Conservation (phyloP, 2,113 vertebrate species). For the Paradoxurus hermaphroditus region DNA sequence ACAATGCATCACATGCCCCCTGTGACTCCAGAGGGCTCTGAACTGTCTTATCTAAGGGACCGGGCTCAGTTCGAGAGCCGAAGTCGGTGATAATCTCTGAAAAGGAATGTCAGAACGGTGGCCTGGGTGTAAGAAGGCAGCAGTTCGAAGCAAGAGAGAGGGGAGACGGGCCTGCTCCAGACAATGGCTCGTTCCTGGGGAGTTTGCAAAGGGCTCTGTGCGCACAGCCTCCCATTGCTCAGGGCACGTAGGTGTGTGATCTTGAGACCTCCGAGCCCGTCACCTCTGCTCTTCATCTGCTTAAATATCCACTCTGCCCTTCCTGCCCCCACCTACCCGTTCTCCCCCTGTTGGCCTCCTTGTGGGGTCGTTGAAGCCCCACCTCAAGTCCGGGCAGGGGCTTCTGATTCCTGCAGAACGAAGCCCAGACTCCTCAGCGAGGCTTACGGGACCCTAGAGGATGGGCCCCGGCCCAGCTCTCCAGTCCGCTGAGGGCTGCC, state of each 20-base stretch:
- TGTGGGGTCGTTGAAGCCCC: not conserved
- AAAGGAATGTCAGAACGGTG: not conserved
- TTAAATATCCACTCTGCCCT: not conserved
- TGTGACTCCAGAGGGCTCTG: not conserved
- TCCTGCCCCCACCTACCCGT: not conserved
- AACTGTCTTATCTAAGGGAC: not conserved
- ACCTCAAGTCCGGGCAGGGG: not conserved
- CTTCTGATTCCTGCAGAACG: not conserved
- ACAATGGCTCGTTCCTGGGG: not conserved
- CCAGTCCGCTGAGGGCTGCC: not conserved
- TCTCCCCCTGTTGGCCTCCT: not conserved
- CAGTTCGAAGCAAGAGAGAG: not conserved
- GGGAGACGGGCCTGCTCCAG: not conserved
- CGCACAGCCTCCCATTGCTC: not conserved
- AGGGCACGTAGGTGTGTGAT: not conserved
- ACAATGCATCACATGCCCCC: not conserved
- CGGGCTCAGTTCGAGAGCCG: not conserved
- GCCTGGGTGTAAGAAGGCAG: not conserved
- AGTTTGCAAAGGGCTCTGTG: not conserved
- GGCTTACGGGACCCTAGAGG: not conserved
- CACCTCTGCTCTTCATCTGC: not conserved
- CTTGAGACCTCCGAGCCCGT: not conserved
- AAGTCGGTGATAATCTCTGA: not conserved
- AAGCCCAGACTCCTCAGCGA: not conserved
- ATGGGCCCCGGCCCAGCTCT: not conserved